Evolutionary conservation across 2,888 invertebrate species (phyloP), one percentile per base, ranked within the genome.

Genomic region (Dryococelus australis): DNA sequence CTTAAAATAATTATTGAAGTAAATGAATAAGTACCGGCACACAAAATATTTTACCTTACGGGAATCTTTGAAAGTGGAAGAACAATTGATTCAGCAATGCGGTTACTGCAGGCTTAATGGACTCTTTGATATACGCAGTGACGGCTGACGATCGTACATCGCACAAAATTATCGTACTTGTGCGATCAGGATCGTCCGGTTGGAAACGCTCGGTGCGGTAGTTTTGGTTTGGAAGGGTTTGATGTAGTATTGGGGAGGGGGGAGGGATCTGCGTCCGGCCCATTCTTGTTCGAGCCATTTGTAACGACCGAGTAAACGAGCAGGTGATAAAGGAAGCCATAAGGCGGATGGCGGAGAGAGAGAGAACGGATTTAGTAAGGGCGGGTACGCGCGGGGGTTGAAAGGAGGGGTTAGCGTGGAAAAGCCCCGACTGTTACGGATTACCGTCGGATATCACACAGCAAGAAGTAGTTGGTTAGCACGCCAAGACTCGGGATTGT

Each of bases 301-400:
- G 65, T 65, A 65, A 65, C 65, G 65, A 24, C 24, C 65, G 65
- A 65, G 65, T 65, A 65, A 65, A 65, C 65, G 65, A 65, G 65
- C 65, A 65, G 65, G 65, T 65, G 65, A 65, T 65, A 65, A 65
- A 65, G 65, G 65, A 65, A 65, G 65, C 51, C 51, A 51, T 51
- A 51, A 51, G 51, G 51, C 51, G 51, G 51, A 51, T 51, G 51
- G 2, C 1, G 65, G 65, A 65, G 10, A 24, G 65, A 65, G 47
- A 47, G 47, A 47, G 4, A 5, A 13, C 10, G 47, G 35, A 35
- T 35, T 51, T 65, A 16, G 65, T 8, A 13, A n/a, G 65, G n/a
- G 65, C 1, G 1, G 65, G 65, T 35, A 35, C 35, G 35, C 35
- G 35, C 1, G 35, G 35, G 35, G 35, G 35, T 35, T 35, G 35